Evolutionary conservation across 1,140 invertebrate species (phyloP), one percentile per base, ranked within the genome.

Genomic region (Diachasma alloeum): DNA sequence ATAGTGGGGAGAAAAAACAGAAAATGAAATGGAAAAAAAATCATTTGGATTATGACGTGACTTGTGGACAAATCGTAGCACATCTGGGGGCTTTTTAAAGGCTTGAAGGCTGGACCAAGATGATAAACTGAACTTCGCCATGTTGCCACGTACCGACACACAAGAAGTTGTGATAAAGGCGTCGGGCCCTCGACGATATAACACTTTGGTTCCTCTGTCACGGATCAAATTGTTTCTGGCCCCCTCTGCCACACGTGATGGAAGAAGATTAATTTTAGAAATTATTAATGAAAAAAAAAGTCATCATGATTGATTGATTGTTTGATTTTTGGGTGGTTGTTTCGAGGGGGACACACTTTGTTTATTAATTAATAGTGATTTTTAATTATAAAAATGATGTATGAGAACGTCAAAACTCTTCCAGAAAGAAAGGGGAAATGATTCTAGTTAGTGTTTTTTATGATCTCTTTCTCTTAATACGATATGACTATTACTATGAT

Each of bases 361-460:
- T 88, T 86, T 85, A 82, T 85, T 86, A 59, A 83, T 76, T 66
- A 79, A 83, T 85, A 87, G 85, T 84, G 84, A 85, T 85, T 85
- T 86, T 85, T 86, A 84, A 84, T 87, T 87, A 83, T 71, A 24
- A 72, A 44, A 71, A 78, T 48, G 17, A 67, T 70, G 31, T 48
- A 81, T 75, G 48, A 74, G 48, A 79, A 80, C 77, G 79, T 86
- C 82, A 81, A 79, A 87, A 88, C 82, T 88, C 88, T 89, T 89
- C 88, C 88, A 88, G 81, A 82, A 83, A 85, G 53, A 75, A 75
- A 74, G 68, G 59, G 67, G 84, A 84, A 86, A 88, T 86, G 84
- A 89, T 88, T 88, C 86, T 90, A 90, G 88, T 89, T 90, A 90
- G 88, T 86, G 87, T 88, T 89, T 89, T 90, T 88, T 90, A 89